Conservation (phyloP, 2,113 vertebrate species). For the Girardinichthys multiradiatus region DNA sequence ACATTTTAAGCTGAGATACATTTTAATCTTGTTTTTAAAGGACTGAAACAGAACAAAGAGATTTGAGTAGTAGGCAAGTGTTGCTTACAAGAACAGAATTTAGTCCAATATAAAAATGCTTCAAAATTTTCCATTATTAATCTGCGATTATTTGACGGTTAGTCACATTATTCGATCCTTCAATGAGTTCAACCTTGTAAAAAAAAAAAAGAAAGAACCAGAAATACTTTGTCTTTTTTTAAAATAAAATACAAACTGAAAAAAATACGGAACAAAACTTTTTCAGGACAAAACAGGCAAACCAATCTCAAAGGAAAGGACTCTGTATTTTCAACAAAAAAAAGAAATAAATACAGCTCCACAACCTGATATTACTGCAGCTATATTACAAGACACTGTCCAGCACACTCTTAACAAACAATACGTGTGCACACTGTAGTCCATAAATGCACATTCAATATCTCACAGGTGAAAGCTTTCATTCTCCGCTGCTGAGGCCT, state of each 20-base stretch:
- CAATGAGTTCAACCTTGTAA: constrained; percentile 34
- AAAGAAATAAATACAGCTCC: constrained; percentile 26
- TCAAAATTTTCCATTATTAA: neutral
- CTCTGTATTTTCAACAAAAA: constrained; percentile 41
- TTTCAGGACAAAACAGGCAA: constrained; percentile 61
- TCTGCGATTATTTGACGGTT: constrained; percentile 25
- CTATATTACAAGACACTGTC: constrained; percentile 49
- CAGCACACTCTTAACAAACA: constrained; percentile 44
- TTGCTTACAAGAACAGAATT: constrained; percentile 2
- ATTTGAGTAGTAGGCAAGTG: neutral
- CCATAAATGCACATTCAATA: constrained; percentile 68
- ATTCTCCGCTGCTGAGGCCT: constrained; percentile 68
- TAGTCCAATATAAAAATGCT: neutral
- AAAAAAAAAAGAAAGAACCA: constrained; percentile 48
- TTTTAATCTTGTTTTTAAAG: constrained; percentile 38
- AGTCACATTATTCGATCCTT: constrained; percentile 39
- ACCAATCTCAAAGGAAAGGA: constrained; percentile 62
- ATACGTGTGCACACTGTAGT: constrained; percentile 11
- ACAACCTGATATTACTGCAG: constrained; percentile 49
- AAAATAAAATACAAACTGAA: constrained; percentile 20
- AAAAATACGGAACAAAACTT: constrained; percentile 44
- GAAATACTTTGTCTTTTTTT: constrained; percentile 37
- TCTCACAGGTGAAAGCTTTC: constrained; percentile 76
- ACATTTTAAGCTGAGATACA: constrained; percentile 7
- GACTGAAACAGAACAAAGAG: constrained; percentile 5